Percentiles rank a stretch among this genome's conserved stretches.
phyloP scores from a whole-genome alignment of 2,797 vertebrate species.

The Parauchenoglanis ngamensis region DNA sequence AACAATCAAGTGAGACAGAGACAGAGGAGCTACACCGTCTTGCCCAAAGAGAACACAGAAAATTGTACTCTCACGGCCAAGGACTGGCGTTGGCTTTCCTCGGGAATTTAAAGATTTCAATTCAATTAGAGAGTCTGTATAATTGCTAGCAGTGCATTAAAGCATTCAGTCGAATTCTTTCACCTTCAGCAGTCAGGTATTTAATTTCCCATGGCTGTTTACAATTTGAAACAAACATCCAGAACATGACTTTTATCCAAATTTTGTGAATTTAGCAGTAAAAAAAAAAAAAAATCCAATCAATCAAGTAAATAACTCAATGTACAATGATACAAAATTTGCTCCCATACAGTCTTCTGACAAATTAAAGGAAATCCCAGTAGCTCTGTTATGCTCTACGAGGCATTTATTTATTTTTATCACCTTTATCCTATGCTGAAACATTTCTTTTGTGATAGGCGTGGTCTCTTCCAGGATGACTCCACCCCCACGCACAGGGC shows the following conservation, averaged over 20 bases:
- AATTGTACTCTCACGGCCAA: neutral
- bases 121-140: neutral
- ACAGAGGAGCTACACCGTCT: conserved; percentile 20
- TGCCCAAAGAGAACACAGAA: conserved; percentile 10
- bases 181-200: neutral
- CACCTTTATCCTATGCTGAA: neutral
- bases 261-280: neutral
- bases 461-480: neutral
- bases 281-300: neutral
- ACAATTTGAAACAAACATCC: conserved; percentile 11
- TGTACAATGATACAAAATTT: neutral
- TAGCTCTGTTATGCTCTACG: neutral
- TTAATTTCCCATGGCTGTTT: conserved; percentile 4
- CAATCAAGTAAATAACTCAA: too few relatives aligned
- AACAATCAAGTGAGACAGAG: conserved; percentile 33
- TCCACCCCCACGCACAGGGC: neutral
- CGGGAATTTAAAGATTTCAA: neutral
- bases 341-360: neutral
- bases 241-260: neutral
- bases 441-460: neutral
- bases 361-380: neutral
- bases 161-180: neutral
- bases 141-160: conserved; percentile 20
- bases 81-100: neutral
- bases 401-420: conserved; percentile 3